Percentiles rank a stretch among this genome's conserved stretches.
Evolutionary conservation across 1,140 invertebrate genomes (phyloP).

Genomic region (Brachionus calyciflorus): DNA sequence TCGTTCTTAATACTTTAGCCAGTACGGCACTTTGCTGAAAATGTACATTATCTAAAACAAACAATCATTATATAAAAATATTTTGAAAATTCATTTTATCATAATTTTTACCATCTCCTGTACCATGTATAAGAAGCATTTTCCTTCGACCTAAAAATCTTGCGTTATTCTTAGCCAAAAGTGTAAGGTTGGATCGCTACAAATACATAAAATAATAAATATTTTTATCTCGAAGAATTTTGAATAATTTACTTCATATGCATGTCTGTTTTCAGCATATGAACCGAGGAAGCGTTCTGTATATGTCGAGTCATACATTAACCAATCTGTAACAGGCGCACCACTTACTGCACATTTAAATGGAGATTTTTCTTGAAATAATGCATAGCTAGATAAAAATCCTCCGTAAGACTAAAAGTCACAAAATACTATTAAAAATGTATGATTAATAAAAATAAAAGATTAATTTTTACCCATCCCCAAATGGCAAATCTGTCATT

Average conservation of each 20-base stretch:
- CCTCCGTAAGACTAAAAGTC: conserved; percentile 39
- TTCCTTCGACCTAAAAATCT: conserved; percentile 4
- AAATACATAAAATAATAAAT: background rate
- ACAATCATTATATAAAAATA: background rate
- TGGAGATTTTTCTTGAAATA: conserved; percentile 33
- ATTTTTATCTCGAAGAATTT: background rate
- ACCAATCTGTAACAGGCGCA: conserved; percentile 41
- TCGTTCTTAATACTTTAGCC: conserved; percentile 11
- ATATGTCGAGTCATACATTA: conserved; percentile 39
- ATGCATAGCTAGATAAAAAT: background rate
- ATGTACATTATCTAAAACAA: conserved; percentile 27
- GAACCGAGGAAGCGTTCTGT: conserved; percentile 37
- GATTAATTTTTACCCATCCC: conserved; percentile 37
- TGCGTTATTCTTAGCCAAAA: background rate
- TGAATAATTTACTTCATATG: conserved; percentile 14
- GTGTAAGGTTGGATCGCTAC: conserved; percentile 20
- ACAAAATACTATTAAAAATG: background rate
- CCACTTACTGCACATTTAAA: conserved; percentile 39
- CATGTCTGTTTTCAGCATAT: background rate
- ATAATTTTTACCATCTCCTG: conserved; percentile 21
- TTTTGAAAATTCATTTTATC: background rate
- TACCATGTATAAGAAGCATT: conserved; percentile 40
- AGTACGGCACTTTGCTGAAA: conserved; percentile 42
- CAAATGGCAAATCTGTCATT: conserved; percentile 25
- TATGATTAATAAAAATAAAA: background rate